Evolutionary conservation across 2,797 vertebrate genomes (phyloP), one percentile per base, ranked within the genome.

Genomic region (Nyctibius grandis): DNA sequence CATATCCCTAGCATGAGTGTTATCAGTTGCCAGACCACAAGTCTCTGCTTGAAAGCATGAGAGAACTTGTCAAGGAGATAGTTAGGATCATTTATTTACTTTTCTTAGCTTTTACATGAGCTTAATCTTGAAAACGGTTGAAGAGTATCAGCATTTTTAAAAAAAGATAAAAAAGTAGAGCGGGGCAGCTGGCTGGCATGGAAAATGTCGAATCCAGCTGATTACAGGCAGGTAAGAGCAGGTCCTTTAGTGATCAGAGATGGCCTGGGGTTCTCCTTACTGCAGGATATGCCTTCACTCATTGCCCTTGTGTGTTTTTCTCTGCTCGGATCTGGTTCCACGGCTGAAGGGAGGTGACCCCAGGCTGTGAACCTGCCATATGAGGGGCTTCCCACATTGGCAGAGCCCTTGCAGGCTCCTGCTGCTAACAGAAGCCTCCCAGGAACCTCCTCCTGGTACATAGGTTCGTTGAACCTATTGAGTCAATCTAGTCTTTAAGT

Each of bases 321-420:
- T 42, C 25, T 63, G 31, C 28, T 76, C 4, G 2, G 25, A 36
- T 50, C 31, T 54, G 10, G 23, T 56, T 74, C 60, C 40, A 67
- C 23, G 19, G n/a, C 17, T 50, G 50, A 74, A 57, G 21, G 15
- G 36, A 74, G 51, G 15, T n/a, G 63, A 51, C 8, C 6, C 14
- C 42, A n/a, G 47, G 20, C 8, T 36, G 48, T 63, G 19, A 19
- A 14, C 6, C 29, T 73, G 15, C 28, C 2, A 1, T 18, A 54
- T 0, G 0, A 42, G 36, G 8, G 44, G 5, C 6, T 36, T 21
- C 15, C 26, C 3, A 0, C 19, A 36, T 74, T 4, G 2, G 44
- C 23, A 68, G 25, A 72, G 67, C 26, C n/a, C 50, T 28, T 6
- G 5, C 22, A 79, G 47, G 25, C 28, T 82, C 40, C 15, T 31